Evolutionary conservation across 2,888 invertebrate genomes (phyloP), one percentile per base, ranked within the genome.

Genomic region (Strigamia transsilvanica): DNA sequence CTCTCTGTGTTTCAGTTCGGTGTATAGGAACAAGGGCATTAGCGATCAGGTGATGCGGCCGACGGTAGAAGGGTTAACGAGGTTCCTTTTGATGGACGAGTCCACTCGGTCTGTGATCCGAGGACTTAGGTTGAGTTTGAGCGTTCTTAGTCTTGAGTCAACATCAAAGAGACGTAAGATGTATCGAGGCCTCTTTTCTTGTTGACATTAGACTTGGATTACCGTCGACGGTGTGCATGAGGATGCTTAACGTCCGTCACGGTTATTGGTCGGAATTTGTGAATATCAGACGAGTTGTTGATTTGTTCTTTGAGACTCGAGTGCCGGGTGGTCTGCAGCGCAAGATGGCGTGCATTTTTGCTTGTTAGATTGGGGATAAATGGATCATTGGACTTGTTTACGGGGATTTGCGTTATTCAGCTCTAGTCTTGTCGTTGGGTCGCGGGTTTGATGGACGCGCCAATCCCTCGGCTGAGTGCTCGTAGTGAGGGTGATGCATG

Each of bases 401-500:
- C 73, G 73, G 73, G 73, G 73, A 73, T 73, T 73, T 73, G 73
- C 73, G 2, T 73, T 23, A 73, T 73, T 73, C 73, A 27, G 73
- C 73, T 73, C 27, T 73, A 73, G 27, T 73, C 73, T 73, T 73
- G 73, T 73, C 23, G 73, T 27, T 27, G 32, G 73, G 32, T 73
- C 32, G 73, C 32, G 73, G 73, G 73, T 73, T 73, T 73, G 73
- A 73, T 73, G 73, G 73, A 73, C 73, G 73, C 73, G 73, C 73
- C 73, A 79, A 79, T 79, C 79, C 21, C 41, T 38, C 38, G 79
- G n/a, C 32, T 42, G 42, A 42, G 38, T 79, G 79, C n/a, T 41
- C 41, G 38, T 3, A 38, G 78, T 9, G 78, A 78, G 42, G 79
- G 79, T 79, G 79, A 66, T 66, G 23, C 66, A 23, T 27, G 27